Conservation (phyloP, 2,888 invertebrate species). For the Onthophagus sagittarius region DNA sequence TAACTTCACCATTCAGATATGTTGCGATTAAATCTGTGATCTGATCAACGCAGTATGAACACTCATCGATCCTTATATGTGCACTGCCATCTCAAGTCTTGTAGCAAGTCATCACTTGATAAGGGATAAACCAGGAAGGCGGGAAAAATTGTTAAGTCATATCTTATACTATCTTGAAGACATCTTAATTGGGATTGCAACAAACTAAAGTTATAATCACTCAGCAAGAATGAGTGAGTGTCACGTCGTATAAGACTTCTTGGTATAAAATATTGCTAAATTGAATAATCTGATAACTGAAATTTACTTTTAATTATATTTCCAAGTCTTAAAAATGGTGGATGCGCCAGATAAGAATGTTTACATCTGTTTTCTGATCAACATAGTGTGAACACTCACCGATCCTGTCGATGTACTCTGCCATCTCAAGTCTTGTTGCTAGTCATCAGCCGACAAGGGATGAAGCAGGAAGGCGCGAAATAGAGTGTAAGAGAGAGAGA, state of each 20-base stretch:
- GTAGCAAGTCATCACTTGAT: background rate
- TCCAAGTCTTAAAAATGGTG: background rate
- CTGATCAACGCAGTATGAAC: conserved; percentile 31
- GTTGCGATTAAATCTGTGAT: conserved; percentile 6
- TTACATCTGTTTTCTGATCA: conserved; percentile 26
- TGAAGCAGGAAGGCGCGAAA: background rate
- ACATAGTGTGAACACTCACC: conserved; percentile 39
- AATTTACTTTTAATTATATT: background rate
- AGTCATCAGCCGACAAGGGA: background rate
- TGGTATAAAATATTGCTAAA: too few relatives aligned
- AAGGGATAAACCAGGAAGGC: too few relatives aligned
- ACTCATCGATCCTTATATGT: conserved; percentile 46
- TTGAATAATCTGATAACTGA: background rate
- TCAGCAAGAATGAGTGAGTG: too few relatives aligned
- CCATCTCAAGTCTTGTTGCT: conserved; percentile 31
- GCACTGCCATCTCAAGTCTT: conserved; percentile 37
- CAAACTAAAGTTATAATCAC: too few relatives aligned
- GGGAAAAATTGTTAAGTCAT: too few relatives aligned
- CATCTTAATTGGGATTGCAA: too few relatives aligned
- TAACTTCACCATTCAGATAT: background rate
- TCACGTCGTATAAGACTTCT: too few relatives aligned
- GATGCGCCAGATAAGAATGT: background rate
- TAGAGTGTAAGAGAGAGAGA: background rate
- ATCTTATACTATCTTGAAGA: too few relatives aligned
- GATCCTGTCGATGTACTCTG: conserved; percentile 44